Conservation (phyloP, 2,888 invertebrate species). For the Tuberolachnus salignus region DNA sequence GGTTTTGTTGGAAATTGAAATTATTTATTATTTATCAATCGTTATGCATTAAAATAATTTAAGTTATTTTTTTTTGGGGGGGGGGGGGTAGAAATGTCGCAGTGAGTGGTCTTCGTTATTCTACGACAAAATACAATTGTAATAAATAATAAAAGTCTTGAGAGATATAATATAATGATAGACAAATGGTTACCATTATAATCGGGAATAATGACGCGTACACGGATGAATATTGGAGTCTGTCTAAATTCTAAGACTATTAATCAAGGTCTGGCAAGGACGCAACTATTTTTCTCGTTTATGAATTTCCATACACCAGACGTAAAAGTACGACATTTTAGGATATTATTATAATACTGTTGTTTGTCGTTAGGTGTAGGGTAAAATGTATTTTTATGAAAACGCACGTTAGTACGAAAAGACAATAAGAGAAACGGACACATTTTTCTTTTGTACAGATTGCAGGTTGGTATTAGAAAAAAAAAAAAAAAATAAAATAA, state of each 20-base stretch:
- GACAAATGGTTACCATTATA: neutral
- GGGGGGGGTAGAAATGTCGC: too few relatives aligned
- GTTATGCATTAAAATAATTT: too few relatives aligned
- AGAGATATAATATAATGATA: neutral
- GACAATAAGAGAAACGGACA: neutral
- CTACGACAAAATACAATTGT: too few relatives aligned
- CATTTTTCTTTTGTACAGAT: neutral
- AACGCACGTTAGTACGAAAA: conserved; percentile 8
- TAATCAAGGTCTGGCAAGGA: conserved; percentile 44
- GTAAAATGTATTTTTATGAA: conserved; percentile 26
- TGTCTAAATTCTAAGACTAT: conserved; percentile 11
- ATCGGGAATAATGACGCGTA: conserved; percentile 16
- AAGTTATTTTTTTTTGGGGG: too few relatives aligned
- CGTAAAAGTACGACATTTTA: conserved; percentile 21
- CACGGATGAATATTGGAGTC: neutral
- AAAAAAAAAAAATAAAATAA: too few relatives aligned
- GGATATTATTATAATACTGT: conserved; percentile 18
- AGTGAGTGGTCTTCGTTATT: too few relatives aligned
- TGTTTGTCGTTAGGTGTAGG: conserved; percentile 12
- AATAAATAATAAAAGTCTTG: too few relatives aligned
- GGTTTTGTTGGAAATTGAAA: neutral
- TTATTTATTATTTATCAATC: too few relatives aligned
- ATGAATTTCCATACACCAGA: conserved; percentile 28
- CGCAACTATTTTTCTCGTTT: conserved; percentile 22
- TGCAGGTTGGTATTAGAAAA: too few relatives aligned